A percentile compares a stretch with the other conserved stretches of the same genome.
Evolutionary conservation across 2,797 vertebrate genomes (phyloP).

Genomic region (Gymnoscopelus microlampas): DNA sequence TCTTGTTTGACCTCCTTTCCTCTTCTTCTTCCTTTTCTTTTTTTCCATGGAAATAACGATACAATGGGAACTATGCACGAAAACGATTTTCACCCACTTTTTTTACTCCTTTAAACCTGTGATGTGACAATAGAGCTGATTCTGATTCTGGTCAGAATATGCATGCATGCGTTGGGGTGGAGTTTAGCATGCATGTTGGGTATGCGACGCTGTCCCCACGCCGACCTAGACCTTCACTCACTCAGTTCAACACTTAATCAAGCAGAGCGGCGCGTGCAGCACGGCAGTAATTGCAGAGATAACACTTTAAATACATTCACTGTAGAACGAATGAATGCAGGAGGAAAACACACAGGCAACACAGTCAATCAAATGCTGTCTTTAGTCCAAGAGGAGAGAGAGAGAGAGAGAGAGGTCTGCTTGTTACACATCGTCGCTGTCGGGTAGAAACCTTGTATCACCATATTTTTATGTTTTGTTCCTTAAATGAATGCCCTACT

Average conservation of each 20-base stretch:
- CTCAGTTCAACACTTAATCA: conserved; percentile 50
- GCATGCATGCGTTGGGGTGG: neutral
- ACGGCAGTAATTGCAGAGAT: conserved; percentile 52
- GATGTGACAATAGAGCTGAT: too few species aligned
- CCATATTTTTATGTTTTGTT: too few species aligned
- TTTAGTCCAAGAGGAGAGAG: conserved; percentile 9
- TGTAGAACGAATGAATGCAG: neutral
- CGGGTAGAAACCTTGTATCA: too few species aligned
- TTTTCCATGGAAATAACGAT: too few species aligned
- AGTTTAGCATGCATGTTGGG: conserved; percentile 8
- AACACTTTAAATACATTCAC: conserved; percentile 52
- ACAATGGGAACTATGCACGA: too few species aligned
- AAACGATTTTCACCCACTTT: too few species aligned
- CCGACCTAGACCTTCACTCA: conserved; percentile 42
- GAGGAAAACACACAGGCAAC: conserved; percentile 31
- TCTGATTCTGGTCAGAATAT: too few species aligned
- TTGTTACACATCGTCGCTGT: too few species aligned
- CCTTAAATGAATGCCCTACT: too few species aligned
- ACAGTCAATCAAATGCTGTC: conserved; percentile 22
- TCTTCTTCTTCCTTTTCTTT: too few species aligned
- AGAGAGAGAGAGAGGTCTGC: conserved; percentile 5
- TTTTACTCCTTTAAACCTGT: too few species aligned
- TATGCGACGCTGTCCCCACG: conserved; percentile 15
- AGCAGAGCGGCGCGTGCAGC: conserved; percentile 27
- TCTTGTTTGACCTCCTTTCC: too few species aligned